Evolutionary conservation across 2,113 vertebrate genomes (phyloP), one percentile per base, ranked within the genome.

Genomic region (Rhynchopsitta pachyrhyncha): DNA sequence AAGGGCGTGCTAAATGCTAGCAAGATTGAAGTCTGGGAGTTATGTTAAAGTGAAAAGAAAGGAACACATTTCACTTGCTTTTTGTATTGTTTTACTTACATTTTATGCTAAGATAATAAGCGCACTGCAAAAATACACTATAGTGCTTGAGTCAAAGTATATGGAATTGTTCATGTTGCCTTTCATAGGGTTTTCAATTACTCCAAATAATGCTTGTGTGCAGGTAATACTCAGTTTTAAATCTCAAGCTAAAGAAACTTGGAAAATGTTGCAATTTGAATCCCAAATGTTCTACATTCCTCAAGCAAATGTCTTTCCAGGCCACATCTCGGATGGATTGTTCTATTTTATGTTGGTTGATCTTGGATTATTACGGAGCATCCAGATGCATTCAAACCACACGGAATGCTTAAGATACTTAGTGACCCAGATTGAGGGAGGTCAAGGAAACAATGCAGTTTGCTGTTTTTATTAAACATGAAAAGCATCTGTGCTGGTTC

Each of bases 301-400:
- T 44, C 67, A 93, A 93, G 59, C 77, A 96, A 98, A 97, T 91
- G 55, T 92, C 69, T 97, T 97, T 94, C 92, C 71, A 86, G 92
- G 86, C 80, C 92, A 97, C 92, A 97, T 96, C 88, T 96, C 82
- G 55, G 69, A 92, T 49, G 73, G 86, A 95, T 62, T 94, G 59
- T 84, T 97, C 96, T 98, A 89, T 97, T 97, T 98, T 97, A 89
- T 64, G 11, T 91, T 96, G 93, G 95, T 97, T 95, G 94, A 97
- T 97, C 94, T 93, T 91, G 69, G 77, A 91, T 97, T 96, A 92
- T 89, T 91, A 80, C 82, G 91, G 85, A 95, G 81, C 75, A 94
- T 90, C 47, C 79, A 87, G 90, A 76, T 95, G 95, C 96, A 96
- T 89, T 92, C 88, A 82, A 79, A 83, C 47, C 89, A 71, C 44